A percentile compares a stretch with the other conserved stretches of the same genome.
phyloP scores from a whole-genome alignment of 2,888 invertebrate genomes.

The Amitus sp. region DNA sequence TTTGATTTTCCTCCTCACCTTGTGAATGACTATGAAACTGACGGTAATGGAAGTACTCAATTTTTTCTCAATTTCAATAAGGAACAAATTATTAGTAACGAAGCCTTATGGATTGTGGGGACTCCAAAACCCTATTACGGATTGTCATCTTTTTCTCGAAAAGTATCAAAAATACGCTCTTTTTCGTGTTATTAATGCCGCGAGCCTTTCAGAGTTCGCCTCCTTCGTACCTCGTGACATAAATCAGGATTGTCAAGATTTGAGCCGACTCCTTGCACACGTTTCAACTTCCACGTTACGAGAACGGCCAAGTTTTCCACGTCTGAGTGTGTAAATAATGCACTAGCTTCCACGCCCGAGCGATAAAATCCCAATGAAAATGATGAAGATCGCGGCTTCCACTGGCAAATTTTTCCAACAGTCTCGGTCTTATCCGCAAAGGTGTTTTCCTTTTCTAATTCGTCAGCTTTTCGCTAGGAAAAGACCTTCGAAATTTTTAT shows the following conservation, averaged over 20 bases:
- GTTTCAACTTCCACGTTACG: slow-evolving; percentile 11
- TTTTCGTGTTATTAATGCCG: slow-evolving; percentile 39
- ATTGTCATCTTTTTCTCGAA: slow-evolving; percentile 21
- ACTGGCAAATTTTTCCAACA: neutral
- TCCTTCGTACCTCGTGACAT: slow-evolving; percentile 20
- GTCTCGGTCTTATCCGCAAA: too few relatives aligned
- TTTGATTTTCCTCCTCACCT: too few relatives aligned
- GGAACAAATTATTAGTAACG: too few relatives aligned
- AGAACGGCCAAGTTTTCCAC: slow-evolving; percentile 4
- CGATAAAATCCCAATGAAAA: neutral
- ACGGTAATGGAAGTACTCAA: too few relatives aligned
- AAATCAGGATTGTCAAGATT: slow-evolving; percentile 36
- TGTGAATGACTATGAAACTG: too few relatives aligned
- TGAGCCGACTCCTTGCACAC: slow-evolving; percentile 15
- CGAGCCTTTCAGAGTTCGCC: slow-evolving; percentile 21
- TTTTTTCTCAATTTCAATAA: too few relatives aligned
- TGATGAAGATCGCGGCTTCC: neutral
- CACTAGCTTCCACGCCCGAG: neutral
- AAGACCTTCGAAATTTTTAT: neutral
- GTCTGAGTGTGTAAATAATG: neutral
- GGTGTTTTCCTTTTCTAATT: neutral
- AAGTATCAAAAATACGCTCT: slow-evolving; percentile 29
- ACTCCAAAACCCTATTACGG: slow-evolving; percentile 38
- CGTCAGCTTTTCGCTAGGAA: too few relatives aligned
- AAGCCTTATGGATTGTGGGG: too few relatives aligned